Conservation (phyloP, 2,888 invertebrate genomes). For the Pseudococcus jackbeardsleyi region DNA sequence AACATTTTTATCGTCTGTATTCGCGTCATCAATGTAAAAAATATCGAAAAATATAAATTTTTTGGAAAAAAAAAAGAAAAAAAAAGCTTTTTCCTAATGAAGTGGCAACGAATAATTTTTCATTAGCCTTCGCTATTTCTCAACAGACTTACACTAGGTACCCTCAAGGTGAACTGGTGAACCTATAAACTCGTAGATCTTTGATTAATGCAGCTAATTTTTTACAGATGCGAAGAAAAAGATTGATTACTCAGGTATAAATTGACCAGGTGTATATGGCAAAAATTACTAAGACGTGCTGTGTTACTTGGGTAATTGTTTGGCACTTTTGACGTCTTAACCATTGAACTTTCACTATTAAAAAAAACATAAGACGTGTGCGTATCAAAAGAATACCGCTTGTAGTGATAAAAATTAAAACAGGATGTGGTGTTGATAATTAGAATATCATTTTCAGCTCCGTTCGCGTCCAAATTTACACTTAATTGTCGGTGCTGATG, state of each 20-base stretch:
- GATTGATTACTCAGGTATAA: background rate
- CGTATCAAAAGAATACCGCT: background rate
- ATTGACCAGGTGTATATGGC: background rate
- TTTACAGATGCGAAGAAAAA: slow-evolving; percentile 1
- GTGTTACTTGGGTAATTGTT: background rate
- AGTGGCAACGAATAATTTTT: slow-evolving; percentile 1
- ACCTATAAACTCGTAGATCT: slow-evolving; percentile 19
- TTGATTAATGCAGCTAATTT: slow-evolving; percentile 13
- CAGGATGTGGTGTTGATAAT: background rate
- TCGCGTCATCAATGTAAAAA: background rate
- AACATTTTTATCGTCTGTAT: background rate
- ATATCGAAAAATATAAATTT: background rate
- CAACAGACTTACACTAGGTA: background rate
- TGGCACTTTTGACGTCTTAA: background rate
- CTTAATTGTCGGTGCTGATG: background rate
- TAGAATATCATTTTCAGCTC: background rate
- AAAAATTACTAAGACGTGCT: background rate
- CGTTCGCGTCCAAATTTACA: background rate
- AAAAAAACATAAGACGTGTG: background rate
- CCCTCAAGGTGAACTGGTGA: slow-evolving; percentile 5
- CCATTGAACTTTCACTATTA: background rate
- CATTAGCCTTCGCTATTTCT: slow-evolving; percentile 23
- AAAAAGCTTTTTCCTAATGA: slow-evolving; percentile 13
- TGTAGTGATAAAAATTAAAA: background rate
- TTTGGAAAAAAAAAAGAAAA: background rate